phyloP scores from a whole-genome alignment of 2,888 invertebrate species.

The Bugula neritina region DNA sequence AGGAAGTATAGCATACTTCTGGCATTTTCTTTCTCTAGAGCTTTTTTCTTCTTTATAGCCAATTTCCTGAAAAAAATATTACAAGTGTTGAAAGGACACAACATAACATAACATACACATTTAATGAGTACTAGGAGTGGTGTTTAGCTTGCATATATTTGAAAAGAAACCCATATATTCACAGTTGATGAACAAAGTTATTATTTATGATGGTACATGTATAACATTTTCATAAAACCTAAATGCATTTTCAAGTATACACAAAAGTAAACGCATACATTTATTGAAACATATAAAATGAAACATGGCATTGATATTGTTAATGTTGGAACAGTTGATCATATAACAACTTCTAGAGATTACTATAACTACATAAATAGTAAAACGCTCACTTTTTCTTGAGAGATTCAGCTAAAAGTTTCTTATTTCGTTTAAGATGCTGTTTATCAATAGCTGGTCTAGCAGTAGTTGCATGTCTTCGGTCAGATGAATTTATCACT shows the following conservation, averaged over 20 bases:
- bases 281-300: no score
- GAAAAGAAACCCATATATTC: no score
- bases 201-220: no score
- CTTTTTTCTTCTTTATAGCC: conserved; percentile 13
- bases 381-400: conserved; percentile 16
- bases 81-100: neutral
- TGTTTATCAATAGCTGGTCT: neutral
- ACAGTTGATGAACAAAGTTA: no score
- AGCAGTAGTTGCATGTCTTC: neutral
- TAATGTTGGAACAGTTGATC: no score
- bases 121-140: no score
- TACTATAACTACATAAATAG: neutral
- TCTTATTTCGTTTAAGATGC: neutral
- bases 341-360: neutral
- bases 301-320: no score
- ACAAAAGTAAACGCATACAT: no score
- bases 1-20: neutral
- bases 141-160: no score
- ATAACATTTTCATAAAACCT: no score
- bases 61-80: neutral
- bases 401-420: neutral
- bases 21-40: neutral
- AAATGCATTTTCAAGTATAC: no score
- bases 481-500: neutral
- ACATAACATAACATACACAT: no score